Percentiles rank a stretch among this genome's conserved stretches.
Conservation (phyloP, 35 echinoderm and acorn worm genomes). For the Chiridota heheva region DNA sequence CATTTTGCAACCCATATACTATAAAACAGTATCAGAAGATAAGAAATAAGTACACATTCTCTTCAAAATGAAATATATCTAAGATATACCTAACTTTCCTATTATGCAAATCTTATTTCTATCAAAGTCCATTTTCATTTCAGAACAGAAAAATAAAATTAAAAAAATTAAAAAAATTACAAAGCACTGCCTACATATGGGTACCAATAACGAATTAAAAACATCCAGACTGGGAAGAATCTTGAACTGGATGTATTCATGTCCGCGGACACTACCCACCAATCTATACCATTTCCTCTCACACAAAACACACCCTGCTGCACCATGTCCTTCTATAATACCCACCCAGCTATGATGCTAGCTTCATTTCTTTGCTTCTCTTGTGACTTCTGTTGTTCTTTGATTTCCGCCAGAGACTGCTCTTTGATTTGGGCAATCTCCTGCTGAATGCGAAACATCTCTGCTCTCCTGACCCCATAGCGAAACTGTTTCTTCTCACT, state of each 20-base stretch:
- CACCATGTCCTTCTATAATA: neutral
- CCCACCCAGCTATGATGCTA: constrained; percentile 25
- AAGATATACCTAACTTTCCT: too few relatives aligned
- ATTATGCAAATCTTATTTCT: too few relatives aligned
- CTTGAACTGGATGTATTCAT: neutral
- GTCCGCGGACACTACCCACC: too few relatives aligned
- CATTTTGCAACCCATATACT: too few relatives aligned
- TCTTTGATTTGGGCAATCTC: constrained; percentile 88
- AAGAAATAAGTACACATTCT: too few relatives aligned
- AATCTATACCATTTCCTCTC: neutral
- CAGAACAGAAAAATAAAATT: constrained; percentile 12
- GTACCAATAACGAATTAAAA: neutral
- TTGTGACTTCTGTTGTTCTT: constrained; percentile 21
- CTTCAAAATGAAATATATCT: too few relatives aligned
- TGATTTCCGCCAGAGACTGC: constrained; percentile 46
- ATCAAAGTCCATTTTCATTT: too few relatives aligned
- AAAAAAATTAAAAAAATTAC: constrained; percentile 2
- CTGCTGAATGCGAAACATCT: constrained; percentile 68
- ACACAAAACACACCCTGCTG: neutral
- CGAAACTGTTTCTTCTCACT: constrained; percentile 59
- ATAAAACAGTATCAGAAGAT: too few relatives aligned
- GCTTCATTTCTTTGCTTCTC: constrained; percentile 31
- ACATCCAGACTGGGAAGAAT: neutral
- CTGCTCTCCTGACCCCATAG: constrained; percentile 66
- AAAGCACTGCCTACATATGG: neutral